Base-by-base conservation (phyloP, 2,888 invertebrate genomes). In the Thereva unica region DNA sequence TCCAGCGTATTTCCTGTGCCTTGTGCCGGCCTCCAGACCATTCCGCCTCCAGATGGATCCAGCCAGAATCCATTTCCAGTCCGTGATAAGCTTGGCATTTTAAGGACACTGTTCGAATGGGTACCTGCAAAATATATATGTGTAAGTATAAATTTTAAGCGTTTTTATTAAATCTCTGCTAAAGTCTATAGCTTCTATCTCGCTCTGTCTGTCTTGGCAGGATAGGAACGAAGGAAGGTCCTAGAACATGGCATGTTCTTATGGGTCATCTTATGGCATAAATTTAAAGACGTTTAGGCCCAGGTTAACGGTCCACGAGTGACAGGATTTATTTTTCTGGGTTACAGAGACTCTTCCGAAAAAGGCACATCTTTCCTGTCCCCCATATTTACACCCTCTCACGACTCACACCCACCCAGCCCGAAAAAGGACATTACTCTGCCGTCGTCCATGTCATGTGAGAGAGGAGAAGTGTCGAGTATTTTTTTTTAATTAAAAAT, bases 1-100 rank as follows among this genome's bases (percentile, higher is more conserved):
- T 80, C 78, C 71, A 79, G 72, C 64, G 78, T 73, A 23, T 63
- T 49, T n/a, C 63, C 63, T 6, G 52, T 49, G 9, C 50, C 50
- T 72, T 78, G 76, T 64, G 78, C 42, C 61, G 79, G 77, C 64
- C 80, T 78, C 80, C 80, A 80, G 45, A 80, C 78, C 78, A 80
- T 80, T 70, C 80, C 80, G 34, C 79, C 79, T 34, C 77, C 75
- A 35, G 80, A 77, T 67, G 80, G 78, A 72, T 81, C 81, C 71
- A 81, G 75, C 81, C 81, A 81, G 74, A 78, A 81, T 68, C 80
- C 80, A 71, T 80, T 80, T 38, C 75, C 78, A 71, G 74, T 76
- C 68, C 78, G 78, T 73, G 81, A 79, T 74, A 80, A 75, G 73
- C 78, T 80, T 71, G 80, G 78, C 78, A 81, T 80, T 79, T 81